Conservation (phyloP, 2,113 vertebrate genomes). For the Trichomycterus rosablanca region DNA sequence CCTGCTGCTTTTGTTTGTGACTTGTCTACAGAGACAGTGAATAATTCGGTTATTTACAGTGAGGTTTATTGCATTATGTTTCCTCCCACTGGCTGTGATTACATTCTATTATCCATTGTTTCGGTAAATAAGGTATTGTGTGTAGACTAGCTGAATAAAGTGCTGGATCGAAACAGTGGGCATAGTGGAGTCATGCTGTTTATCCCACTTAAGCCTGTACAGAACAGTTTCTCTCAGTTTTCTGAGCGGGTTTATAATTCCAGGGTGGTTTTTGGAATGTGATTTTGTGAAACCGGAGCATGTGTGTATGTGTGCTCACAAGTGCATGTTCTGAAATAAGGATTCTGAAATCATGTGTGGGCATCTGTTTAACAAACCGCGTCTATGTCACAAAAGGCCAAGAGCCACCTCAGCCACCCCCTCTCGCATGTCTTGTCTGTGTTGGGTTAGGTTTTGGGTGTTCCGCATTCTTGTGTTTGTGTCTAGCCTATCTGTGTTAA, state of each 20-base stretch:
- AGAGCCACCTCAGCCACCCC: slow-evolving; percentile 23
- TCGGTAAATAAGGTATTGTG: slow-evolving; percentile 28
- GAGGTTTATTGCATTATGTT: slow-evolving; percentile 39
- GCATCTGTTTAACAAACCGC: slow-evolving; percentile 42
- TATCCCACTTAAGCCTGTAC: background rate
- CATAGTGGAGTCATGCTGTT: background rate
- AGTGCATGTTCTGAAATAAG: slow-evolving; percentile 28
- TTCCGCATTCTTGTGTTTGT: slow-evolving; percentile 41
- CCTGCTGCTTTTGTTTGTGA: slow-evolving; percentile 20
- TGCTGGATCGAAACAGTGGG: too few species aligned
- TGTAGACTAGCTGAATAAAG: slow-evolving; percentile 37
- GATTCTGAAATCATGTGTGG: slow-evolving; percentile 33
- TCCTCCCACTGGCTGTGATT: slow-evolving; percentile 31
- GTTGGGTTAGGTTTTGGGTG: slow-evolving; percentile 43
- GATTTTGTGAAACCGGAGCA: slow-evolving; percentile 18
- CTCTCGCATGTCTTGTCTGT: slow-evolving; percentile 2
- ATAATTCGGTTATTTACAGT: slow-evolving; percentile 55
- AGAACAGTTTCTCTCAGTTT: slow-evolving; percentile 27
- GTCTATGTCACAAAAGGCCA: slow-evolving; percentile 30
- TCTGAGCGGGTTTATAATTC: slow-evolving; percentile 36
- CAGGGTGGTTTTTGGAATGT: slow-evolving; percentile 32
- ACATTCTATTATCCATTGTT: slow-evolving; percentile 49
- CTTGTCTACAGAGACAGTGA: slow-evolving; percentile 45
- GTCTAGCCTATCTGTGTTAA: slow-evolving; percentile 16
- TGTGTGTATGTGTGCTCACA: slow-evolving; percentile 27